Base-by-base conservation (phyloP, 1,140 invertebrate species). In the Daktulosphaira vitifoliae region DNA sequence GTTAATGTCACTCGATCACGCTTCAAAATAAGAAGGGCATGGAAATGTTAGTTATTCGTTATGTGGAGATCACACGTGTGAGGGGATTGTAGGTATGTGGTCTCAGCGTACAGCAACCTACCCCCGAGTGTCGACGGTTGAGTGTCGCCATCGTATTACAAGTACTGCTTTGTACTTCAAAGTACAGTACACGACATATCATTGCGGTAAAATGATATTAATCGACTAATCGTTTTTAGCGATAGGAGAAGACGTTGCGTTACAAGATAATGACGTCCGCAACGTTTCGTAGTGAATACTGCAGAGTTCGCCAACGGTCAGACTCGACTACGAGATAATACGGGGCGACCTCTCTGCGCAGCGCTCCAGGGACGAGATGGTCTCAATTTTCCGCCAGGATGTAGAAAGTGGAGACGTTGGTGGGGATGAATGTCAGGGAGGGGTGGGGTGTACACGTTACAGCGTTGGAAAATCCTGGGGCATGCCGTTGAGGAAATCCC, bases 401-500 rank as follows among this genome's bases (percentile, higher is more conserved):
- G 53, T 42, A 33, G 16, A 25, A 37, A 23, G 23, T n/a, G 38
- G 38, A 7, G 53, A 38, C 8, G 56, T 16, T 38, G 18, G 11
- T 2, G 2, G 44, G 44, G 4, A 18, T 18, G 3, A 18, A 48
- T 15, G 44, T 8, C 7, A 20, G 39, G 9, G 4, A 15, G 11
- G n/a, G 33, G 33, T 7, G 13, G 33, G 33, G 13, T 37, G 33
- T 13, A 13, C 13, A 15, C 38, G 38, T 20, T 18, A 16, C 44
- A 3, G 44, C 44, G 16, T 38, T 29, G 56, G 44, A 62, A 62
- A 62, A 62, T 62, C 39, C 56, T 62, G 56, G 56, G 56, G 56
- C 56, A 62, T 39, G 56, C 56, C 56, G 56, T 44, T 39, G 56
- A 39, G 56, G 44, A 62, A 62, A 62, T 62, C 42, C 56, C 56